phyloP scores from a whole-genome alignment of 2,797 vertebrate species.

The Paedocypris micromegethes region DNA sequence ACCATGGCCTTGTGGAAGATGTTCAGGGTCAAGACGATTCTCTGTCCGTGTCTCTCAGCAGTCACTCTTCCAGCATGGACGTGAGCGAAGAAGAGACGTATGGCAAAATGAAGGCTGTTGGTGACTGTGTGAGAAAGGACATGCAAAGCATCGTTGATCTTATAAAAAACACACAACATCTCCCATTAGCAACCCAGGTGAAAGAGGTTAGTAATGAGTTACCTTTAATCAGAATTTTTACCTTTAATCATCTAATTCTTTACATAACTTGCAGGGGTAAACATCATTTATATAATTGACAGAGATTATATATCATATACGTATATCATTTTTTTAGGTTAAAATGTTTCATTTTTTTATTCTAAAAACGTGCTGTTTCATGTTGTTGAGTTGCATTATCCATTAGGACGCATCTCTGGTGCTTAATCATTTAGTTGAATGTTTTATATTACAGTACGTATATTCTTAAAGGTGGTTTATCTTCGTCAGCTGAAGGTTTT shows the following conservation, averaged over 20 bases:
- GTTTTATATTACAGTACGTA: too few species aligned
- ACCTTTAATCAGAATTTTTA: neutral
- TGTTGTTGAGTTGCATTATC: too few species aligned
- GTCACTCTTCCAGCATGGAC: slow-evolving; percentile 68
- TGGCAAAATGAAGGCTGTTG: neutral
- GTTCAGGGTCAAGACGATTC: slow-evolving; percentile 59
- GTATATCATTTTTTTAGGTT: too few species aligned
- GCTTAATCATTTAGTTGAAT: too few species aligned
- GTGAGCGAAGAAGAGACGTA: slow-evolving; percentile 33
- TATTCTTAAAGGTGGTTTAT: too few species aligned
- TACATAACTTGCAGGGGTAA: neutral
- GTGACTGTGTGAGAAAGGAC: slow-evolving; percentile 31
- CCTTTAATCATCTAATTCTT: neutral
- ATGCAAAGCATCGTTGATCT: slow-evolving; percentile 48
- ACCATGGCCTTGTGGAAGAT: slow-evolving; percentile 38
- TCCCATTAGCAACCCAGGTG: slow-evolving; percentile 74
- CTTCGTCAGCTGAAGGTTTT: too few species aligned
- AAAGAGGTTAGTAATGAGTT: slow-evolving; percentile 72
- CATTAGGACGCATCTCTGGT: too few species aligned
- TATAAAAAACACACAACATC: slow-evolving; percentile 48
- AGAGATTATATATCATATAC: too few species aligned
- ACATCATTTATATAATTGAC: neutral
- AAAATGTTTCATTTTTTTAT: too few species aligned
- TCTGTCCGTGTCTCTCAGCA: slow-evolving; percentile 66
- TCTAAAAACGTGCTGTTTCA: too few species aligned